Evolutionary conservation across 2,888 invertebrate species (phyloP), one percentile per base, ranked within the genome.

Genomic region (Drosophila eohydei): DNA sequence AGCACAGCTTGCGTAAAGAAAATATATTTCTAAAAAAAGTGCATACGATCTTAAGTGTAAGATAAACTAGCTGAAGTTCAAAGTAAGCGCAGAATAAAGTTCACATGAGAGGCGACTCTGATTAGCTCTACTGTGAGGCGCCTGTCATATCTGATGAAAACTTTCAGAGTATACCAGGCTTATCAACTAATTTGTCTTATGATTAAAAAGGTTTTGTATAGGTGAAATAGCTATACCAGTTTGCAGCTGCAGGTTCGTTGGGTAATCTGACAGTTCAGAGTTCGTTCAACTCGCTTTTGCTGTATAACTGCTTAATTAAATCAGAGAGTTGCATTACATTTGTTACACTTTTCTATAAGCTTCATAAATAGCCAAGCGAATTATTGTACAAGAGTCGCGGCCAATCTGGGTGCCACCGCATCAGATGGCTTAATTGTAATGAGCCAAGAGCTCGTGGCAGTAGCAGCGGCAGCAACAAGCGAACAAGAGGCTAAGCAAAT

Each of bases 381-480:
- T 81, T 65, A 68, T 73, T 76, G 83, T 72, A 78, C 78, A 77
- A 77, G 48, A 36, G 28, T 32, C 58, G 44, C 43, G 57, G 40
- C 50, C 46, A 70, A 65, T 59, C 69, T 69, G 74, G 54, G 67
- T 72, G 74, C 74, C 62, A 16, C 30, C 51, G 36, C 55, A 52
- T 60, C 60, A 66, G 77, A 81, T 79, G 76, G 69, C 86, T 86
- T 83, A 77, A 83, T 86, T 86, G 78, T 80, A 77, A 74, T 77
- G 68, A 62, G 69, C 57, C 80, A 62, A 68, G 61, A 60, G 66
- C 52, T 48, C 28, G 59, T 54, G 43, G 34, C 50, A 55, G 28
- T 63, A 38, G 41, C 51, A 48, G 1, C 51, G 51, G 36, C 46
- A 0, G 12, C 51, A 30, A 28, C 26, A 9, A 38, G 52, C 43